Evolutionary conservation across 2,113 vertebrate genomes (phyloP).

Genomic region (Chinchilla lanigera): DNA sequence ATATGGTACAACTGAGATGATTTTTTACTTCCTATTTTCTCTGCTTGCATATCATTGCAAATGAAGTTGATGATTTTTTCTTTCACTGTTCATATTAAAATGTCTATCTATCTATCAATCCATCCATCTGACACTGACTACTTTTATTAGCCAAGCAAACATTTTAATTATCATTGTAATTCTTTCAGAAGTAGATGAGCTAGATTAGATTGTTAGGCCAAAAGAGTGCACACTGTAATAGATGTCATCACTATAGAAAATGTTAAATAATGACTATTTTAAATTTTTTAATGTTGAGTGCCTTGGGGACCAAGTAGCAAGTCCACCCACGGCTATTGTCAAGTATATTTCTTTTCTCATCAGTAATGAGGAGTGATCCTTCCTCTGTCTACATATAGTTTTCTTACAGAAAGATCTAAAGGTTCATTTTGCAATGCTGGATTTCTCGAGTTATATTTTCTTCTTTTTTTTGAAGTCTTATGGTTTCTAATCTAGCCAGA

Average conservation of each 20-base stretch:
- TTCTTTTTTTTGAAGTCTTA: slow-evolving; percentile 29
- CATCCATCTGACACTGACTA: slow-evolving; percentile 46
- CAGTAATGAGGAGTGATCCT: slow-evolving; percentile 71
- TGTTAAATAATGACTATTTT: slow-evolving; percentile 73
- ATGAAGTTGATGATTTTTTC: slow-evolving; percentile 49
- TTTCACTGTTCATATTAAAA: slow-evolving; percentile 53
- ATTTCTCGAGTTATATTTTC: slow-evolving; percentile 19
- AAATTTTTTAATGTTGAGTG: slow-evolving; percentile 71
- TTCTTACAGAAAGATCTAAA: slow-evolving; percentile 70
- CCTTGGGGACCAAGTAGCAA: slow-evolving; percentile 76
- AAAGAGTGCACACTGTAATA: slow-evolving; percentile 64
- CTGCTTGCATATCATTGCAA: slow-evolving; percentile 38
- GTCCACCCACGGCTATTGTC: slow-evolving; percentile 79
- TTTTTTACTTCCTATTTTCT: slow-evolving; percentile 62
- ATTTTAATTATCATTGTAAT: slow-evolving; percentile 65
- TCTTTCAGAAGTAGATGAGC: slow-evolving; percentile 43
- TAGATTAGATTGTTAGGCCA: slow-evolving; percentile 57
- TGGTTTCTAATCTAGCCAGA: slow-evolving; percentile 42
- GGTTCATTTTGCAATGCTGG: slow-evolving; percentile 43
- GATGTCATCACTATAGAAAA: slow-evolving; percentile 64
- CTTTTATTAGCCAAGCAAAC: slow-evolving; percentile 71
- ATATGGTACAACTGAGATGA: background rate
- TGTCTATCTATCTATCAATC: slow-evolving; percentile 35
- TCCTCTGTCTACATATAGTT: slow-evolving; percentile 75
- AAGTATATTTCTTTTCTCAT: slow-evolving; percentile 76